A percentile compares a stretch with the other conserved stretches of the same genome.
phyloP scores from a whole-genome alignment of 2,797 vertebrate genomes.

The Anolis apletophallus region DNA sequence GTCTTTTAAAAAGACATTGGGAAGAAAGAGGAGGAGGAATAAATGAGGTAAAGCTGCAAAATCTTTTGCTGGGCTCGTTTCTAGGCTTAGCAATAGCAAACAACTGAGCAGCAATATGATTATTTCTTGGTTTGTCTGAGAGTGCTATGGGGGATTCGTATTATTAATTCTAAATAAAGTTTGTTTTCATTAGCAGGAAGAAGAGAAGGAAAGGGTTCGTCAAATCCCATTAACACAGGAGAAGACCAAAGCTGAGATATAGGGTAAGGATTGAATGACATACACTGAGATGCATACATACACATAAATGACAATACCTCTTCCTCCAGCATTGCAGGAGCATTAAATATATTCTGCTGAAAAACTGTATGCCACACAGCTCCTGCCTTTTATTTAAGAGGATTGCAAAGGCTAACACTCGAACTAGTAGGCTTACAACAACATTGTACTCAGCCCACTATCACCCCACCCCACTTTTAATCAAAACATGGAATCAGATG shows the following conservation, averaged over 20 bases:
- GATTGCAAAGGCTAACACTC: conserved; percentile 60
- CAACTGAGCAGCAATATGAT: not conserved
- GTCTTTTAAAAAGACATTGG: not conserved
- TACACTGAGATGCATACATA: not conserved
- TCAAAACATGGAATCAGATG: conserved; percentile 68
- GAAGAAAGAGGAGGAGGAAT: conserved; percentile 6
- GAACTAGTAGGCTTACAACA: conserved; percentile 51
- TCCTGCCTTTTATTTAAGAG: conserved; percentile 64
- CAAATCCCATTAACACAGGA: conserved; percentile 25
- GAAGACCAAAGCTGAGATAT: conserved; percentile 34
- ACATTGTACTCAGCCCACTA: conserved; percentile 40
- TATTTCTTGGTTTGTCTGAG: not conserved
- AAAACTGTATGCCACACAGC: conserved; percentile 33
- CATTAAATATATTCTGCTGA: conserved; percentile 38
- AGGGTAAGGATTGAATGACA: conserved; percentile 34
- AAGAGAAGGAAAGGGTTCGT: not conserved
- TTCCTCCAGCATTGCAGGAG: conserved; percentile 50
- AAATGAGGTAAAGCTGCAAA: conserved; percentile 27
- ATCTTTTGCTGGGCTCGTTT: not conserved
- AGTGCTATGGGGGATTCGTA: not conserved
- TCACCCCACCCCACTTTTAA: conserved; percentile 63
- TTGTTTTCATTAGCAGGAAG: conserved; percentile 44
- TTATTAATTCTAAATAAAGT: conserved; percentile 45
- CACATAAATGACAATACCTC: not conserved
- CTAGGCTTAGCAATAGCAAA: not conserved